phyloP scores from a whole-genome alignment of 2,888 invertebrate species.

The Portevinia maculata region DNA sequence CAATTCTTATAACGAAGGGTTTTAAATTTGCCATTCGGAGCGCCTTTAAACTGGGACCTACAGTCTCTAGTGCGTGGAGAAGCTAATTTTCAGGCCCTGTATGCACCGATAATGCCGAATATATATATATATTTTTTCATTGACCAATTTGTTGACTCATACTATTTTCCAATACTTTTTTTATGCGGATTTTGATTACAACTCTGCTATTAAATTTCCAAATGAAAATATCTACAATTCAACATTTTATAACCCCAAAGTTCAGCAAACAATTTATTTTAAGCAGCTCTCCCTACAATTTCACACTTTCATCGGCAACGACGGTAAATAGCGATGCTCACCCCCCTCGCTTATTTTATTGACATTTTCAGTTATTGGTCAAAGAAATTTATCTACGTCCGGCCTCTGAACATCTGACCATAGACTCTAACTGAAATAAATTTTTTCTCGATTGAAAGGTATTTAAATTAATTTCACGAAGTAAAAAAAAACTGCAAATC shows the following conservation, averaged over 20 bases:
- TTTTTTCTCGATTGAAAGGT: not conserved
- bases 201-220: slow-evolving; percentile 13
- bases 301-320: slow-evolving; percentile 46
- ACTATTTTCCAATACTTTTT: too few species aligned
- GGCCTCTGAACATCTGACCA: slow-evolving; percentile 31
- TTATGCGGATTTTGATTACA: slow-evolving; percentile 5
- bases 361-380: slow-evolving; percentile 61
- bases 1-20: too few species aligned
- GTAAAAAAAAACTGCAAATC: slow-evolving; percentile 47
- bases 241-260: slow-evolving; percentile 2
- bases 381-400: slow-evolving; percentile 41
- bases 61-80: too few species aligned
- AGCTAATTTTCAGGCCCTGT: too few species aligned
- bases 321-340: slow-evolving; percentile 11
- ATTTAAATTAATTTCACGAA: slow-evolving; percentile 27
- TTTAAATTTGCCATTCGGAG: too few species aligned
- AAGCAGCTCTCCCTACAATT: slow-evolving; percentile 35
- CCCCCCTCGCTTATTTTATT: slow-evolving; percentile 33
- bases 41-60: too few species aligned
- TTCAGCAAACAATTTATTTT: slow-evolving; percentile 31
- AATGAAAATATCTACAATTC: slow-evolving; percentile 20
- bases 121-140: too few species aligned
- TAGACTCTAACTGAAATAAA: slow-evolving; percentile 25
- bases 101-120: too few species aligned
- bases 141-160: too few species aligned